Conservation (phyloP, 2,888 invertebrate species). For the Latrodectus hesperus region DNA sequence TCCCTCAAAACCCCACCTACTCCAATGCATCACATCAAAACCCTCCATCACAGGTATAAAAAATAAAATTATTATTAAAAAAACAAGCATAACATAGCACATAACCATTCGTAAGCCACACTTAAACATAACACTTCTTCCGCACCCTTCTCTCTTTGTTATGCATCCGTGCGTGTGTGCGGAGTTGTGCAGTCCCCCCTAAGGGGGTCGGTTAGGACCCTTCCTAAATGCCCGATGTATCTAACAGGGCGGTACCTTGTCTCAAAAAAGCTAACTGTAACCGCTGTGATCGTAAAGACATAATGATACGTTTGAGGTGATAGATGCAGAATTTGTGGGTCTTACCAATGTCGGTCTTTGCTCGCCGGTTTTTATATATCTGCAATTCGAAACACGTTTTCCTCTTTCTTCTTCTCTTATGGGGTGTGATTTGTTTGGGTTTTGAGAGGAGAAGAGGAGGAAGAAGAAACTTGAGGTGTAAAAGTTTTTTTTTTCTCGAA, state of each 20-base stretch:
- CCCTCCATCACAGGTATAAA: not conserved
- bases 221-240: not conserved
- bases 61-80: not conserved
- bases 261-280: constrained; percentile 29
- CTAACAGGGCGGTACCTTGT: constrained; percentile 54
- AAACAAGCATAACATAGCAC: not conserved
- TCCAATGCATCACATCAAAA: not conserved
- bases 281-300: constrained; percentile 51
- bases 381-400: not conserved
- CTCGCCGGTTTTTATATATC: not conserved
- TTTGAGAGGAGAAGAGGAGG: not conserved
- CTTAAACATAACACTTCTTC: not conserved
- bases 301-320: constrained; percentile 65
- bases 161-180: not conserved
- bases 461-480: no score
- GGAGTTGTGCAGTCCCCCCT: not conserved
- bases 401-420: not conserved
- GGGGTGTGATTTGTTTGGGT: not conserved
- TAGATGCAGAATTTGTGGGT: constrained; percentile 43
- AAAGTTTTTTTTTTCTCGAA: no score
- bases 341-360: constrained; percentile 21
- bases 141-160: not conserved
- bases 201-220: not conserved
- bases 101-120: not conserved
- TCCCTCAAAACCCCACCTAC: not conserved